A percentile compares a stretch with the other conserved stretches of the same genome.
phyloP scores from a whole-genome alignment of 2,113 vertebrate genomes.

The Apus apus region DNA sequence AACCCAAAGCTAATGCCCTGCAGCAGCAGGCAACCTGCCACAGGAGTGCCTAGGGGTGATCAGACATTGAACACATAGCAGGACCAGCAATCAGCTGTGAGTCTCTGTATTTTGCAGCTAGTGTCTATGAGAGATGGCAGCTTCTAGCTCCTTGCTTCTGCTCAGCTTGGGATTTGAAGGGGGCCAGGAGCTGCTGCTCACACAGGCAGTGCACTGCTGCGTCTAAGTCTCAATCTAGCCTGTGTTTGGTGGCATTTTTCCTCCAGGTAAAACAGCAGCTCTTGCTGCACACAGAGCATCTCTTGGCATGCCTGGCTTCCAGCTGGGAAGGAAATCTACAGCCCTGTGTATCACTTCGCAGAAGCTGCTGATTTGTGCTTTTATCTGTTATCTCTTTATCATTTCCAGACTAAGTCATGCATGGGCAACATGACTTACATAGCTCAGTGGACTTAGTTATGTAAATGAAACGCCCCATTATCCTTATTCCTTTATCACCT shows the following conservation, averaged over 20 bases:
- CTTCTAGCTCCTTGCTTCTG: neutral
- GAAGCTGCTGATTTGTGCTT: neutral
- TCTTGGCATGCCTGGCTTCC: neutral
- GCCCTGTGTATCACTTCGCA: neutral
- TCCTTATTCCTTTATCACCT: neutral
- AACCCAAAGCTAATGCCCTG: neutral
- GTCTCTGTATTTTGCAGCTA: neutral
- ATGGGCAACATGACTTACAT: neutral
- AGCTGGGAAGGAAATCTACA: neutral
- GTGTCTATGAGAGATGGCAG: neutral
- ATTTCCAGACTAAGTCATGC: neutral
- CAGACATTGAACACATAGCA: neutral
- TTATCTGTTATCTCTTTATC: neutral
- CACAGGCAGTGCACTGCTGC: no score
- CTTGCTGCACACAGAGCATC: neutral
- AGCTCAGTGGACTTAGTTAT: neutral
- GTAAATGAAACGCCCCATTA: neutral
- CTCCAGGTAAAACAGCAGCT: neutral
- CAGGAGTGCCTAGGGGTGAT: neutral
- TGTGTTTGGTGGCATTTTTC: neutral
- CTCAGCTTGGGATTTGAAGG: neutral
- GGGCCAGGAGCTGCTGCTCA: neutral
- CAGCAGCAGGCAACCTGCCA: neutral
- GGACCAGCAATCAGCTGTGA: neutral
- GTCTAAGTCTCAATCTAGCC: fast-evolving